Percentiles rank a stretch among this genome's conserved stretches.
Evolutionary conservation across 2,113 vertebrate species (phyloP).

Genomic region (Neotoma lepida): DNA sequence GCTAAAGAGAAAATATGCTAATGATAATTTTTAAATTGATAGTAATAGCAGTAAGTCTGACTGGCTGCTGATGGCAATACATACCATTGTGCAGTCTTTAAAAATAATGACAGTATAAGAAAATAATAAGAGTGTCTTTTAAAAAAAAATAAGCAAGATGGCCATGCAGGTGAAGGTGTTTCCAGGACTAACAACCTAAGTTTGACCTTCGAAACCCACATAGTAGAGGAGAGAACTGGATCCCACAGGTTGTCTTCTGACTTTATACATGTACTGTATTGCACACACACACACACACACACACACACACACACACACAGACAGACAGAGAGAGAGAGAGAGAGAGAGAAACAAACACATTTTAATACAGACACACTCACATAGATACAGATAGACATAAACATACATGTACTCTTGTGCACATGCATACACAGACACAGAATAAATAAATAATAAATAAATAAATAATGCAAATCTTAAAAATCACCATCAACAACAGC

Average conservation of each 20-base stretch:
- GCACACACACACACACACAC: neutral
- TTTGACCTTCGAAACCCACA: neutral
- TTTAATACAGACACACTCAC: neutral
- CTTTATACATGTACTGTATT: neutral
- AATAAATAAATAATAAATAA: neutral
- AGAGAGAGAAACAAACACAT: neutral
- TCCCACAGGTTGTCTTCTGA: neutral
- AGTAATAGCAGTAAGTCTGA: neutral
- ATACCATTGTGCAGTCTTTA: neutral
- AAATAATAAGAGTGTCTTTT: neutral
- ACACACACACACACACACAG: neutral
- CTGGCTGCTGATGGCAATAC: neutral
- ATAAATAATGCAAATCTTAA: neutral
- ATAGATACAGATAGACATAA: neutral
- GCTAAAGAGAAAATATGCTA: neutral
- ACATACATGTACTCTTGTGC: neutral
- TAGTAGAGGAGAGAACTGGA: neutral
- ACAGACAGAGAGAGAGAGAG: neutral
- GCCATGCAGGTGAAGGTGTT: neutral
- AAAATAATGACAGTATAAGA: neutral
- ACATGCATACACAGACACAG: neutral
- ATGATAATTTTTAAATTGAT: neutral
- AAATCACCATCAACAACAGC: neutral
- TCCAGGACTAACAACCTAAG: neutral
- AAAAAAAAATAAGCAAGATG: neutral